Base-by-base conservation (phyloP, 2,888 invertebrate species). In the Aelia acuminata region DNA sequence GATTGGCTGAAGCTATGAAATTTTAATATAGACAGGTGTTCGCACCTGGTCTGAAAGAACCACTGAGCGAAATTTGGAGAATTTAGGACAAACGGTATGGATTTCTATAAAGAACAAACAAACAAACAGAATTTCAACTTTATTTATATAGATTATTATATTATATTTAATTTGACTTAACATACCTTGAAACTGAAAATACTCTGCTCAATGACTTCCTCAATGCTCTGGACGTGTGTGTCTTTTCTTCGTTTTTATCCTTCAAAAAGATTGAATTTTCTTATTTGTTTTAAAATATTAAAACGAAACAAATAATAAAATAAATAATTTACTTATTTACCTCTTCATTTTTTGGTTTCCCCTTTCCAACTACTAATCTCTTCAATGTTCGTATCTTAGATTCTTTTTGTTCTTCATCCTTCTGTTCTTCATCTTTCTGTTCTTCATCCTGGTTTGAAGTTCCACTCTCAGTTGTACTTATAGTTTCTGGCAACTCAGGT, bases 121-220 rank as follows among this genome's bases (percentile, higher is more conserved):
- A n/a, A n/a, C n/a, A n/a, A n/a, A n/a, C n/a, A n/a, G n/a, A n/a
- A n/a, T n/a, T n/a, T n/a, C n/a, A n/a, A n/a, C n/a, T n/a, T n/a
- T n/a, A n/a, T n/a, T n/a, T n/a, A n/a, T n/a, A n/a, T n/a, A n/a
- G n/a, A n/a, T n/a, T n/a, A n/a, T n/a, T n/a, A n/a, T n/a, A n/a
- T n/a, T n/a, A n/a, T n/a, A n/a, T n/a, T n/a, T n/a, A n/a, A n/a
- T n/a, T n/a, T n/a, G n/a, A n/a, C n/a, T n/a, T 26, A 35, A 70
- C 18, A 70, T 80, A 80, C 80, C 80, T 80, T n/a, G 80, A 80
- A 22, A 47, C 43, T 35, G 80, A 80, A 43, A 80, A 80, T n/a
- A 80, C 80, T 20, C 80, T 80, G 80, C 80, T 80, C 22, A 80
- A n/a, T 80, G 80, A 80, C 13, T 80, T 80, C 8, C 43, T 80